A percentile compares a stretch with the other conserved stretches of the same genome.
phyloP scores from a whole-genome alignment of 2,888 invertebrate species.

The Dione juno region DNA sequence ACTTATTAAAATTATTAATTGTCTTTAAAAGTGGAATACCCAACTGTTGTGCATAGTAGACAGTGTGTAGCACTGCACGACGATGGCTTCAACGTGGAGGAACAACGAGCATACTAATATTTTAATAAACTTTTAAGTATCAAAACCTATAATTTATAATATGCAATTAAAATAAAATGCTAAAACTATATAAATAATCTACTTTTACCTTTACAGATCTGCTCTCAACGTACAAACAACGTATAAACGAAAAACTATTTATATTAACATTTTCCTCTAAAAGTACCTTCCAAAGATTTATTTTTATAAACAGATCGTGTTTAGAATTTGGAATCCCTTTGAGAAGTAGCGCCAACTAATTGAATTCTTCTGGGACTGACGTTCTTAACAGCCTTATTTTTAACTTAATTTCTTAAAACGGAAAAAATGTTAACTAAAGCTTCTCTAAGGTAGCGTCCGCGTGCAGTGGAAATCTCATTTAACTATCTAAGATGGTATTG shows the following conservation, averaged over 20 bases:
- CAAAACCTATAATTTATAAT: too few relatives aligned
- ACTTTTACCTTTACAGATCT: too few relatives aligned
- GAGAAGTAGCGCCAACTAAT: slow-evolving; percentile 30
- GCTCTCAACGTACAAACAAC: not conserved
- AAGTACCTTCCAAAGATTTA: slow-evolving; percentile 15
- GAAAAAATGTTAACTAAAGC: slow-evolving; percentile 14
- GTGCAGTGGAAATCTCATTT: not conserved
- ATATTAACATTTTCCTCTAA: slow-evolving; percentile 11
- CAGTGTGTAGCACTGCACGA: too few relatives aligned
- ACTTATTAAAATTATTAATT: too few relatives aligned
- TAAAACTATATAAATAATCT: not conserved
- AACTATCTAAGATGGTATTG: not conserved
- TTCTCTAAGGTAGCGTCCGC: not conserved
- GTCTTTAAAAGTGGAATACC: too few relatives aligned
- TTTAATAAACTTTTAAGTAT: too few relatives aligned
- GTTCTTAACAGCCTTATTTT: slow-evolving; percentile 29
- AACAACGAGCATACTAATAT: too few relatives aligned
- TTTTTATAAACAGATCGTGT: slow-evolving; percentile 21
- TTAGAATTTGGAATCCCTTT: slow-evolving; percentile 28
- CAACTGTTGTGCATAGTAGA: too few relatives aligned
- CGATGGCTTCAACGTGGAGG: too few relatives aligned
- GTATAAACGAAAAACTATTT: slow-evolving; percentile 11
- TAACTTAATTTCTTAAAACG: slow-evolving; percentile 15
- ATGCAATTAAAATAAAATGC: not conserved
- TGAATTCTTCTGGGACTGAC: slow-evolving; percentile 29